phyloP scores from a whole-genome alignment of 1,140 invertebrate genomes.

The Melitaea cinxia region DNA sequence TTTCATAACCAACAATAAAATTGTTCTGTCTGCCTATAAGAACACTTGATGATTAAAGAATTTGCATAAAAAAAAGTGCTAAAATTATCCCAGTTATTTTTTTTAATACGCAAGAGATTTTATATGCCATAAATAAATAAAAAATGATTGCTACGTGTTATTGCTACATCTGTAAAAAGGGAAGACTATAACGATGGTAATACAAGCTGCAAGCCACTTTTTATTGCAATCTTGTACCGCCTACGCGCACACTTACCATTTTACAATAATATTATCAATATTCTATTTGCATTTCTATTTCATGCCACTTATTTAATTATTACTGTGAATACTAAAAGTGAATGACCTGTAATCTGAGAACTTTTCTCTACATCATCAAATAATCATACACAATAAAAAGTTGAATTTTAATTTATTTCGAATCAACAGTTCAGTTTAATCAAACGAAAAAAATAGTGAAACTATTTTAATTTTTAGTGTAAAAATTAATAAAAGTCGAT shows the following conservation, averaged over 20 bases:
- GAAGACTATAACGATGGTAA: conserved; percentile 10
- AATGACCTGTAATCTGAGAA: conserved; percentile 21
- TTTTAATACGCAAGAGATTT: neutral
- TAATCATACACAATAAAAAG: neutral
- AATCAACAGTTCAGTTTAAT: too few relatives aligned
- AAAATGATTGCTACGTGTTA: conserved; percentile 22
- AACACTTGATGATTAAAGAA: neutral
- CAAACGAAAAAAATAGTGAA: too few relatives aligned
- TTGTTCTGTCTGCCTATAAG: neutral
- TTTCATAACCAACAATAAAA: neutral
- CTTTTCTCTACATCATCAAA: neutral
- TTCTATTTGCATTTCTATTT: conserved; percentile 33
- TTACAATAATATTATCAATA: conserved; percentile 30
- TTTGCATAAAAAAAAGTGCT: conserved; percentile 2
- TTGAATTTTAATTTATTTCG: too few relatives aligned
- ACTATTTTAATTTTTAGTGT: too few relatives aligned
- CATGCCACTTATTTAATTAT: conserved; percentile 38
- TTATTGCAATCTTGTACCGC: conserved; percentile 31
- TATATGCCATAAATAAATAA: conserved; percentile 23
- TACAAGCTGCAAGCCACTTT: conserved; percentile 18
- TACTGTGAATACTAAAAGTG: conserved; percentile 19
- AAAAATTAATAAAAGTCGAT: too few relatives aligned
- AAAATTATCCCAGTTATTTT: conserved; percentile 4
- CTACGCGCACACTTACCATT: conserved; percentile 21
- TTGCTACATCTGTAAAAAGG: conserved; percentile 14